Conservation (phyloP, 2,113 vertebrate species). For the Mustela nigripes region DNA sequence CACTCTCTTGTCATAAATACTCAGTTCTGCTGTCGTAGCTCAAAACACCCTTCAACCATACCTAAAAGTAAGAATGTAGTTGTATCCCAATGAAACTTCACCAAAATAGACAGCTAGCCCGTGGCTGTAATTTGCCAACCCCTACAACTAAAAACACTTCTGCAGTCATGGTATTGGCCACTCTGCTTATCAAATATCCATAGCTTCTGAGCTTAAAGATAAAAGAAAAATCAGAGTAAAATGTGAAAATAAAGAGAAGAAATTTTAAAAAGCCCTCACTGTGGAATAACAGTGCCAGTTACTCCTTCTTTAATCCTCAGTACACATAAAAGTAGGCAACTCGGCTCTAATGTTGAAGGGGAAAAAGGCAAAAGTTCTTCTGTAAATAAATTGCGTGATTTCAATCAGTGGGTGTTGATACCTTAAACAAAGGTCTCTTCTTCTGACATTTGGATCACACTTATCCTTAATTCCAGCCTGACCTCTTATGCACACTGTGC, state of each 20-base stretch:
- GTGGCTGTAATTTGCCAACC: not conserved
- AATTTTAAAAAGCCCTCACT: not conserved
- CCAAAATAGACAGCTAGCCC: not conserved
- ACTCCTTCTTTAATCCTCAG: not conserved
- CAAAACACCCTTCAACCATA: not conserved
- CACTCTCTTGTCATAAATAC: not conserved
- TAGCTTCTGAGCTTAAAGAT: not conserved
- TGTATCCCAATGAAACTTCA: not conserved
- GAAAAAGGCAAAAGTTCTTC: not conserved
- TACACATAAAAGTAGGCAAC: not conserved
- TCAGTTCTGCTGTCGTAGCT: not conserved
- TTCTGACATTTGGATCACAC: not conserved
- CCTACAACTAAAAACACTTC: not conserved
- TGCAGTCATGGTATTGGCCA: too few relatives aligned
- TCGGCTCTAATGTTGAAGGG: not conserved
- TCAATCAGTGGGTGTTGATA: not conserved
- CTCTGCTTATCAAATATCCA: not conserved
- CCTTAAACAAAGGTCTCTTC: not conserved
- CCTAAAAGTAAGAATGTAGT: not conserved
- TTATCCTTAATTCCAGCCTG: not conserved
- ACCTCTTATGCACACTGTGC: not conserved
- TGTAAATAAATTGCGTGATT: not conserved
- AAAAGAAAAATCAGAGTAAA: conserved; percentile 29
- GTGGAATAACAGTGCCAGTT: not conserved
- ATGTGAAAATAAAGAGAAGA: not conserved